phyloP scores from a whole-genome alignment of 2,797 vertebrate genomes.

The Podarcis siculus region DNA sequence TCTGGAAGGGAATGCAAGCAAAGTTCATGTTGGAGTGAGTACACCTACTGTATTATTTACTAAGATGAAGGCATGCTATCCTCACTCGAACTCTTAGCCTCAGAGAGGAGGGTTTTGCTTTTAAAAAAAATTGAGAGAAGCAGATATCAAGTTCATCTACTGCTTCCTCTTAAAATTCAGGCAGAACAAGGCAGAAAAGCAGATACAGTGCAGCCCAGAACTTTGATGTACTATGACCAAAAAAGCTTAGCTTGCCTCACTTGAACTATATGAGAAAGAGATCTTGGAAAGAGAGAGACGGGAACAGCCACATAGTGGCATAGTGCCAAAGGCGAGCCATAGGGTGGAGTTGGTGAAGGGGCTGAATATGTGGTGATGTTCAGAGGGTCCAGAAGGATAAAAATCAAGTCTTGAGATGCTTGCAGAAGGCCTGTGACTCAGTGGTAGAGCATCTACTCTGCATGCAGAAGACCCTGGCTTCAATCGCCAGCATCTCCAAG shows the following conservation, averaged over 20 bases:
- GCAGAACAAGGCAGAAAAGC: neutral
- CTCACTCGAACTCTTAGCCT: neutral
- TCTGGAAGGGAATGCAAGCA: neutral
- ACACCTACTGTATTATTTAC: conserved; percentile 1
- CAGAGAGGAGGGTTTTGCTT: neutral
- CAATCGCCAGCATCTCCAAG: too few species aligned
- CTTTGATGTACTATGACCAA: neutral
- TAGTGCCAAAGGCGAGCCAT: neutral
- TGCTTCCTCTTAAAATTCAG: neutral
- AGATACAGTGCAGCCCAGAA: neutral
- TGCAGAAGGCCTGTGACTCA: neutral
- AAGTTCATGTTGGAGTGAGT: neutral
- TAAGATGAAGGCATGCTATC: neutral
- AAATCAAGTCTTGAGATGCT: neutral
- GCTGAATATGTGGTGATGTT: neutral
- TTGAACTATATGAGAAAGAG: neutral
- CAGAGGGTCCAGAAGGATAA: neutral
- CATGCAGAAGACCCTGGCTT: too few species aligned
- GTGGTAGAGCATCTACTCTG: neutral
- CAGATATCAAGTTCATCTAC: neutral
- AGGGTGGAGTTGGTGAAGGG: neutral
- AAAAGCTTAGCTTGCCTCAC: neutral
- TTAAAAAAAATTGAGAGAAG: neutral
- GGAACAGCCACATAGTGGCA: neutral
- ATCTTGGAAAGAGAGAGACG: neutral